Conservation (phyloP, 30 jellyfish, hydroid and myxozoan species). For the Turritopsis dohrnii region DNA sequence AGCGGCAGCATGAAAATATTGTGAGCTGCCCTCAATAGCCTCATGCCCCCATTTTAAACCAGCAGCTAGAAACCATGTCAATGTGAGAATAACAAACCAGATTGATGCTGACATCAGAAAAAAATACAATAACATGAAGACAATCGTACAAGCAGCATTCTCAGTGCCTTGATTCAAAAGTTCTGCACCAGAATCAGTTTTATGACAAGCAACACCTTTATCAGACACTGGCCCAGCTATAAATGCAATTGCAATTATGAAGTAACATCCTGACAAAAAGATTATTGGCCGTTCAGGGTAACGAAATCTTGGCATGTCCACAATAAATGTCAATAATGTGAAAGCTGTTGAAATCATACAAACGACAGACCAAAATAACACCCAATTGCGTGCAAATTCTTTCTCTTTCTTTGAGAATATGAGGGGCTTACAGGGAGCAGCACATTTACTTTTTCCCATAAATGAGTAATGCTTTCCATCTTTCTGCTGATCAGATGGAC, state of each 20-base stretch:
- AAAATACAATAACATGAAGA: slow-evolving; percentile 86
- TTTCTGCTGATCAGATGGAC: slow-evolving; percentile 65
- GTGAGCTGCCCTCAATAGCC: slow-evolving; percentile 94
- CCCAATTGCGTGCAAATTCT: slow-evolving; percentile 96
- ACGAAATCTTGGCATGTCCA: slow-evolving; percentile 89
- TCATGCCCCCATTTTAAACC: slow-evolving; percentile 99
- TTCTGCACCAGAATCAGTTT: slow-evolving; percentile 37
- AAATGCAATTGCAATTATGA: slow-evolving; percentile 75
- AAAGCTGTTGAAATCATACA: slow-evolving; percentile 86
- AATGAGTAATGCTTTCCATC: slow-evolving; percentile 73
- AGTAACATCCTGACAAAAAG: slow-evolving; percentile 89
- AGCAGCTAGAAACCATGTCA: slow-evolving; percentile 97
- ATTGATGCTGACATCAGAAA: slow-evolving; percentile 95
- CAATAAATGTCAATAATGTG: slow-evolving; percentile 71
- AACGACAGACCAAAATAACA: slow-evolving; percentile 84
- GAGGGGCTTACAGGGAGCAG: slow-evolving; percentile 73
- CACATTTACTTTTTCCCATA: slow-evolving; percentile 88
- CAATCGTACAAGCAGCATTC: slow-evolving; percentile 93
- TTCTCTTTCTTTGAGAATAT: slow-evolving; percentile 67
- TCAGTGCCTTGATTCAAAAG: slow-evolving; percentile 94
- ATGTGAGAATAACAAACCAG: slow-evolving; percentile 96
- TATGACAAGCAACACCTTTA: slow-evolving; percentile 72
- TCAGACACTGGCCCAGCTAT: slow-evolving; percentile 82
- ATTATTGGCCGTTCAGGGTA: slow-evolving; percentile 94
- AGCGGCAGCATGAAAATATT: slow-evolving; percentile 98